Evolutionary conservation across 2,888 invertebrate species (phyloP), one percentile per base, ranked within the genome.

Genomic region (Mayetiola destructor): DNA sequence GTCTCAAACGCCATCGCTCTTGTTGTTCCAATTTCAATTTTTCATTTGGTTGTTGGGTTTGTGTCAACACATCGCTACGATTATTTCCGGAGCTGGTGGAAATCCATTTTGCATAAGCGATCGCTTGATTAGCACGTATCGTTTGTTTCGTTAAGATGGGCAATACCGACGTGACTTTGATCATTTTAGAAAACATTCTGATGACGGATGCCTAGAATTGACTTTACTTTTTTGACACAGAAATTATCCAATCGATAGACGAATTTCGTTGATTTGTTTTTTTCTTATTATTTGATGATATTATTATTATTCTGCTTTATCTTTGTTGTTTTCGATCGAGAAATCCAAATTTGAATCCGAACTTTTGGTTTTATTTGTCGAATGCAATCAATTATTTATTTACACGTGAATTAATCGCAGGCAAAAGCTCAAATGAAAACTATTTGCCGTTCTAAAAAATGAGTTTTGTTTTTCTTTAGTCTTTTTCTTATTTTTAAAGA

Each of bases 141-240:
- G 30, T 9, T 52, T 52, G 52, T n/a, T 29, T 53, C 18, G 32
- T 3, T 12, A 32, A 18, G 9, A 20, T 12, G 16, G 29, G 53
- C 3, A 53, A 32, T 18, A n/a, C n/a, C 48, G 53, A 53, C 53
- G 53, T 53, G 32, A 30, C 53, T 53, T 53, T 53, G 20, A 32
- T 32, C 30, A 53, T 18, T 18, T 30, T 53, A 3, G 53, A 53
- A 29, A 53, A 53, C 53, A 53, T 53, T 29, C 30, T 53, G 9
- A 5, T 37, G 32, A 32, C 10, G 10, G 32, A 32, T 32, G 32
- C n/a, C n/a, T n/a, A n/a, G n/a, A n/a, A n/a, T n/a, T n/a, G n/a
- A n/a, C n/a, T n/a, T n/a, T n/a, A n/a, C n/a, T n/a, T n/a, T n/a
- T n/a, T n/a, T n/a, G n/a, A n/a, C n/a, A n/a, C n/a, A n/a, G n/a